phyloP scores from a whole-genome alignment of 1,140 invertebrate genomes.

The Ridgeia piscesae region DNA sequence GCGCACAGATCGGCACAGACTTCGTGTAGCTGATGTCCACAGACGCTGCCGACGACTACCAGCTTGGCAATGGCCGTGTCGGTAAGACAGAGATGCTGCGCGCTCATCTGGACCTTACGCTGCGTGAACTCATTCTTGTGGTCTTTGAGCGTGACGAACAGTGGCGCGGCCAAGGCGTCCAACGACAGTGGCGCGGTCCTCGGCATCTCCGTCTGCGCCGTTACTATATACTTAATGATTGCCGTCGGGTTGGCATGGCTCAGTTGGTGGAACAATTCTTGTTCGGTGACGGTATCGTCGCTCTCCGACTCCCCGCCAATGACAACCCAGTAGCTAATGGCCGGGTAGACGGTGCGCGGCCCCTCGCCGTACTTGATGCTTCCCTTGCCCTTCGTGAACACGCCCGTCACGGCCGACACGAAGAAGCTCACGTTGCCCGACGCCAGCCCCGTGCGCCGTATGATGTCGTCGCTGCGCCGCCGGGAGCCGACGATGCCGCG shows the following conservation, averaged over 20 bases:
- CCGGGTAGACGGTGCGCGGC: not conserved
- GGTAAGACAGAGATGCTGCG: not conserved
- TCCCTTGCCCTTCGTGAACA: conserved; percentile 3
- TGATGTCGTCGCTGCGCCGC: not conserved
- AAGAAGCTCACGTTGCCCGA: not conserved
- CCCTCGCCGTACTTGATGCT: not conserved
- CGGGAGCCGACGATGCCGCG: not conserved
- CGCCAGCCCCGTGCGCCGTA: not conserved
- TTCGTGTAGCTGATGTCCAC: not conserved
- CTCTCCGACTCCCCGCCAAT: not conserved
- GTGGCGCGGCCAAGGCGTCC: not conserved
- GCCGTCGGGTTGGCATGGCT: not conserved
- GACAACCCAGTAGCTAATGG: not conserved
- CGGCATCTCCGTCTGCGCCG: not conserved
- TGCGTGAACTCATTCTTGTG: not conserved
- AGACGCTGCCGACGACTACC: not conserved
- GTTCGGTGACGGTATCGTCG: not conserved
- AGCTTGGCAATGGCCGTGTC: not conserved
- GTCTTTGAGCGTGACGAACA: not conserved
- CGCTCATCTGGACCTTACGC: not conserved
- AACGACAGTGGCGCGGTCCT: not conserved
- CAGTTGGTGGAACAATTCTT: not conserved
- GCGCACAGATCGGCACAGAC: not conserved
- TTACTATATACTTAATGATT: not conserved
- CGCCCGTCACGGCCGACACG: conserved; percentile 13